Base-by-base conservation (phyloP, 2,797 vertebrate species). In the Pteropus rufus region DNA sequence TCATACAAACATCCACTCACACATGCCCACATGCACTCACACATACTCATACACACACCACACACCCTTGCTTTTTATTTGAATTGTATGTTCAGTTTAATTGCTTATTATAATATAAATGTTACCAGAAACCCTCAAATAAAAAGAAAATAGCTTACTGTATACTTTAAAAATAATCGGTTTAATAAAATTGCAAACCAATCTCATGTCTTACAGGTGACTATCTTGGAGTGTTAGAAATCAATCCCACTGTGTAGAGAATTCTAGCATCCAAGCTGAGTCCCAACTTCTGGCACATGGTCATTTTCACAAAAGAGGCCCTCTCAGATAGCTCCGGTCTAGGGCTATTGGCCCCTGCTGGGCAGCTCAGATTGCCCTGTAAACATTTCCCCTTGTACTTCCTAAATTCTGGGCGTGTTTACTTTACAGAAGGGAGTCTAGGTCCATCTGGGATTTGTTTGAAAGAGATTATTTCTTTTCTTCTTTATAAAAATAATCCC, bases 401-500 rank as follows among this genome's bases (percentile, higher is more conserved):
- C 95, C 96, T 95, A 92, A 64, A 36, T 60, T 93, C 65, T 91
- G 93, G 82, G 70, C 0, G 2, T 97, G 91, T 98, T 97, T 95
- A 88, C 91, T 75, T 95, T 92, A 96, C 69, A 95, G 90, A 93
- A 83, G 91, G 54, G 90, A 73, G 81, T 81, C 84, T 94, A 34
- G 0, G 93, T 56, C 90, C 96, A 94, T 94, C 92, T 97, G 96
- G 86, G 67, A 95, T 94, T 96, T 95, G 88, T 97, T 97, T 93
- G 94, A 94, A 97, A 97, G 56, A 44, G 86, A 83, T 72, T 72
- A 64, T 70, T 65, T 89, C 94, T 97, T 87, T 93, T 64, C 88
- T 93, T 96, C 91, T 97, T 95, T 94, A 91, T 83, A 94, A 98
- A 97, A 97, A 97, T 97, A 96, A 87, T 89, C 18, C 58, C 3